These are phyloP conservation scores for Hololepta plana DNA, from an alignment of 2,888 invertebrate species.

Conservation along the genomic window DNA sequence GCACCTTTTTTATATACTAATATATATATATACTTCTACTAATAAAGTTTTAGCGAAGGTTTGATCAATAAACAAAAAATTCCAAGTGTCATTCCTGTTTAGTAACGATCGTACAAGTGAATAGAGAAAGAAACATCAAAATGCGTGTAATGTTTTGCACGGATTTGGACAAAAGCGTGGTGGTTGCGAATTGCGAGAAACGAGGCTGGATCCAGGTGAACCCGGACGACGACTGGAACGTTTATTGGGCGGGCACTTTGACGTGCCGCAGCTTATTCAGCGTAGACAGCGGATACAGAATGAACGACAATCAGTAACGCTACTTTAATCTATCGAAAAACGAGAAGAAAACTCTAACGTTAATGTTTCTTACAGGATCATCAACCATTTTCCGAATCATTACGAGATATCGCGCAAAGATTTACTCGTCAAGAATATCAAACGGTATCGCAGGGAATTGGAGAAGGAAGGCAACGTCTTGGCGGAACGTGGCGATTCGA, in stretches of 20 bases:
- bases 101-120: background rate
- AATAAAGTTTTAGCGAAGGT: too few relatives aligned
- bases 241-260: slow-evolving; percentile 87
- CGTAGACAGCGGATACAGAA: slow-evolving; percentile 78
- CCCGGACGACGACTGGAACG: slow-evolving; percentile 88
- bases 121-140: slow-evolving; percentile 5
- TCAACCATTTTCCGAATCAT: slow-evolving; percentile 94
- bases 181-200: slow-evolving; percentile 81
- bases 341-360: slow-evolving; percentile 3
- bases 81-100: background rate
- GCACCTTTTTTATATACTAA: too few relatives aligned
- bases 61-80: background rate
- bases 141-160: slow-evolving; percentile 51
- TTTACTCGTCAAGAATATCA: slow-evolving; percentile 88
- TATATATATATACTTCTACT: too few relatives aligned
- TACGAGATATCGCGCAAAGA: slow-evolving; percentile 92
- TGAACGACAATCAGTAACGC: slow-evolving; percentile 79
- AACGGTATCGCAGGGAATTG: slow-evolving; percentile 79
- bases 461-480: slow-evolving; percentile 78
- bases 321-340: background rate
- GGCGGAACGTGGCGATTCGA: slow-evolving; percentile 64
- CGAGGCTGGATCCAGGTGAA: slow-evolving; percentile 78
- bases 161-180: slow-evolving; percentile 87
- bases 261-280: slow-evolving; percentile 85
- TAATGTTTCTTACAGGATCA: slow-evolving; percentile 37